These are phyloP conservation scores for Drosophila elegans DNA, from an alignment of 1,140 invertebrate genomes.

Conservation along the genomic window DNA sequence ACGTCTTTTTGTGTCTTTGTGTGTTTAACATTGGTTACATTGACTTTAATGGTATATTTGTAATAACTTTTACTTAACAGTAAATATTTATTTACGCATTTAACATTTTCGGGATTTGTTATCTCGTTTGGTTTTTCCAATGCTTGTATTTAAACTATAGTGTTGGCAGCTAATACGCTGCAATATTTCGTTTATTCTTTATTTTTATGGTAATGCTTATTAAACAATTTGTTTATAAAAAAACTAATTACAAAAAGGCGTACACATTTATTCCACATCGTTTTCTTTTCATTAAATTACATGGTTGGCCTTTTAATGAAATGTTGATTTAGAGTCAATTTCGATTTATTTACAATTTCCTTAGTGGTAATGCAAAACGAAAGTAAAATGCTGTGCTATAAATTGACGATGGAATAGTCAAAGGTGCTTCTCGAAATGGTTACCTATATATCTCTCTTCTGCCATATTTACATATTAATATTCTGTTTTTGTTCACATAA, in stretches of 20 bases:
- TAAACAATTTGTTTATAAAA: slow-evolving; percentile 76
- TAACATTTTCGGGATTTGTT: slow-evolving; percentile 55
- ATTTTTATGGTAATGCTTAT: slow-evolving; percentile 52
- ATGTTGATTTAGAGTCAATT: slow-evolving; percentile 28
- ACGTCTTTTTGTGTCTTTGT: slow-evolving; percentile 39
- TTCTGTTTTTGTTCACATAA: slow-evolving; percentile 46
- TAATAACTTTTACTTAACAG: slow-evolving; percentile 68
- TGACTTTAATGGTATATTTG: slow-evolving; percentile 31
- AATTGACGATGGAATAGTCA: slow-evolving; percentile 44
- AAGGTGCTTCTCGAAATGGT: slow-evolving; percentile 17
- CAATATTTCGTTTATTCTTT: slow-evolving; percentile 42
- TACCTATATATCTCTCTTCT: slow-evolving; percentile 29
- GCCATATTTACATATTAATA: slow-evolving; percentile 66
- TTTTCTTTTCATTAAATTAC: slow-evolving; percentile 20
- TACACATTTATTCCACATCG: slow-evolving; percentile 41
- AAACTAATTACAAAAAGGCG: slow-evolving; percentile 80
- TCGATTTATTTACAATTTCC: slow-evolving; percentile 55
- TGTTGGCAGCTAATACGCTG: slow-evolving; percentile 56
- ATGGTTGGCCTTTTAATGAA: slow-evolving; percentile 53
- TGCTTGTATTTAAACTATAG: slow-evolving; percentile 55
- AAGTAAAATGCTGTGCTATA: slow-evolving; percentile 16
- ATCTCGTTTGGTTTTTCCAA: slow-evolving; percentile 10
- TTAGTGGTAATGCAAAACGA: slow-evolving; percentile 28
- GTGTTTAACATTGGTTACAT: slow-evolving; percentile 65
- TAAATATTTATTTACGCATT: slow-evolving; percentile 49